Evolutionary conservation across 2,797 vertebrate genomes (phyloP), one percentile per base, ranked within the genome.

Genomic region (Acomys russatus): DNA sequence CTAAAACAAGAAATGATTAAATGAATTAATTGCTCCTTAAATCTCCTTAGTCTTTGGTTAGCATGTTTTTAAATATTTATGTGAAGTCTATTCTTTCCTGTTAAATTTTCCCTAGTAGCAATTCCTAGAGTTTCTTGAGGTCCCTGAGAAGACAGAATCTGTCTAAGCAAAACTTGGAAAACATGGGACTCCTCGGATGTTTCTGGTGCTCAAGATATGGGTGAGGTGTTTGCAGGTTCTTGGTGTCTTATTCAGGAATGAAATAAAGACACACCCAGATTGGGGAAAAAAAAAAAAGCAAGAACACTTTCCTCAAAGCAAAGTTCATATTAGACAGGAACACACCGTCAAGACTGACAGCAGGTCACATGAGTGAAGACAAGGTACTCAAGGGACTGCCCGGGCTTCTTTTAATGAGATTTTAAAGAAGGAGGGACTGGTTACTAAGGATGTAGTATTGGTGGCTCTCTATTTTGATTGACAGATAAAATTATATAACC

Each of bases 61-160:
- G 78, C 54, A 91, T 71, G 64, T 63, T 94, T 96, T 95, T 87
- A 96, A 91, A 96, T 91, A 96, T 84, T 96, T 96, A 90, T 44
- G 30, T 80, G 20, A 92, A 86, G 30, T 92, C 92, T 82, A 35
- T 66, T 96, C 86, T 73, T 96, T 80, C 49, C n/a, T 12, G 11
- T 56, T 86, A 87, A 83, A 63, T 54, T 73, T 89, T 83, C 73
- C 63, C 86, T 91, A 54, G 1, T 70, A 83, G 83, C 59, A 92
- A 84, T 86, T 84, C 63, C 66, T 77, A 61, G 38, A 76, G 74
- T 9, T 85, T 49, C 70, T 82, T 38, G 94, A 86, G 84, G 28
- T 4, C 9, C 49, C 63, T 84, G 38, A 8, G 30, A 96, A 76
- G 33, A 87, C 84, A 86, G 64, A 78, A 61, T 30, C 38, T 61